Conservation (phyloP, 1,140 invertebrate species). For the Aphaenogaster ashmeadi region DNA sequence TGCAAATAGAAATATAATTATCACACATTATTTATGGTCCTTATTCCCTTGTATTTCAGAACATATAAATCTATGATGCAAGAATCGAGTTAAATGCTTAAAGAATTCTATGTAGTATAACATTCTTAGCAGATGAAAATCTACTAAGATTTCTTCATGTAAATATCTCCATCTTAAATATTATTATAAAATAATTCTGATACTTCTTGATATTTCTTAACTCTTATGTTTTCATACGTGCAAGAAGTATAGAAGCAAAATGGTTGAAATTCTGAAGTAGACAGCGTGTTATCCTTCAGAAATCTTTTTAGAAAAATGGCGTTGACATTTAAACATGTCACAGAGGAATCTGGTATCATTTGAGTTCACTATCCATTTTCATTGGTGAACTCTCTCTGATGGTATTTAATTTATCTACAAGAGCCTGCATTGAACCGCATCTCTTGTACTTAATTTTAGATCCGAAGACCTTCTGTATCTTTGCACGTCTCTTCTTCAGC, state of each 20-base stretch:
- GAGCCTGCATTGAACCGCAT: slow-evolving; percentile 78
- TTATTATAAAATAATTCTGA: slow-evolving; percentile 7
- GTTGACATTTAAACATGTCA: slow-evolving; percentile 25
- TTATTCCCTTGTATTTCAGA: not conserved
- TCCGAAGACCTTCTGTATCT: slow-evolving; percentile 81
- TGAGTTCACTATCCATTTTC: slow-evolving; percentile 58
- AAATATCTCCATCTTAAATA: slow-evolving; percentile 16
- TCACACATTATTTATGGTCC: not conserved
- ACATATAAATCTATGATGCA: not conserved
- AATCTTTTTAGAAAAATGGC: not conserved
- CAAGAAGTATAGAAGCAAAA: not conserved
- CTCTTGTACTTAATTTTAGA: slow-evolving; percentile 73
- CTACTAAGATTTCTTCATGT: not conserved
- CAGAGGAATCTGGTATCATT: slow-evolving; percentile 26
- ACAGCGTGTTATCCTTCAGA: not conserved
- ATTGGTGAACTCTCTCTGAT: slow-evolving; percentile 70
- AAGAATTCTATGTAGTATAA: not conserved
- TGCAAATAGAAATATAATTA: not conserved
- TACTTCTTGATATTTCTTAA: not conserved
- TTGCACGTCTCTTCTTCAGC: slow-evolving; percentile 82
- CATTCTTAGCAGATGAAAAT: not conserved
- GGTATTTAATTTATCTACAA: slow-evolving; percentile 81
- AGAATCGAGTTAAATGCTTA: not conserved
- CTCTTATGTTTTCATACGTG: not conserved
- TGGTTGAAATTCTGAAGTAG: slow-evolving; percentile 1